Percentiles rank a stretch among this genome's conserved stretches.
phyloP scores from a whole-genome alignment of 2,888 invertebrate species.

The Zaprionus bogoriensis region DNA sequence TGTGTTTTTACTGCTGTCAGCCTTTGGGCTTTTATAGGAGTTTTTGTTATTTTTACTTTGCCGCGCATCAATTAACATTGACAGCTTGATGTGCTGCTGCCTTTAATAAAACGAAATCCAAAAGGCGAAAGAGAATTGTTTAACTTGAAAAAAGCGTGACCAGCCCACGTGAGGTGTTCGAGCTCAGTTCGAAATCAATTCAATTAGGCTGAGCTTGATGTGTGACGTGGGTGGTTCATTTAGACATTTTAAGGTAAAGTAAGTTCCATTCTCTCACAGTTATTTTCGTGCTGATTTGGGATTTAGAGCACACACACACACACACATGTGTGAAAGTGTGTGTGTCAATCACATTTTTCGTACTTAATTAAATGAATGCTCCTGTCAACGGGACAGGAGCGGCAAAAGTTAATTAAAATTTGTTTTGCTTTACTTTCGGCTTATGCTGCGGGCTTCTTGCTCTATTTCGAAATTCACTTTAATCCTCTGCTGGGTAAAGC shows the following conservation, averaged over 20 bases:
- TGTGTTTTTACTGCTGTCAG: constrained; percentile 64
- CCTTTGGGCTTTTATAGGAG: constrained; percentile 36
- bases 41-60: constrained; percentile 44
- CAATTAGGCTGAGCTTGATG: constrained; percentile 35
- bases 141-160: constrained; percentile 10
- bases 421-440: constrained; percentile 59
- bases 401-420: constrained; percentile 68
- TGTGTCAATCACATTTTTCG: constrained; percentile 14
- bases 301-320: constrained; percentile 3
- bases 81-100: constrained; percentile 44
- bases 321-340: constrained; percentile 3
- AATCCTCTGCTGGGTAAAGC: constrained; percentile 22
- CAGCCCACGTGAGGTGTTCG: neutral
- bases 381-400: constrained; percentile 18
- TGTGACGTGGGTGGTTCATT: constrained; percentile 18
- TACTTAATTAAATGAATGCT: constrained; percentile 31
- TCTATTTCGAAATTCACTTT: constrained; percentile 31
- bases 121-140: constrained; percentile 22
- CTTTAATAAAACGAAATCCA: constrained; percentile 41
- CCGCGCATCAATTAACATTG: constrained; percentile 70
- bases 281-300: constrained; percentile 13
- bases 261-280: constrained; percentile 6
- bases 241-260: constrained; percentile 19
- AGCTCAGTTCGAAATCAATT: constrained; percentile 35
- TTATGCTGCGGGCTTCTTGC: constrained; percentile 35